These are phyloP conservation scores for Poecilia gillii DNA, from an alignment of 2,797 vertebrate genomes.

Conservation along the genomic window DNA sequence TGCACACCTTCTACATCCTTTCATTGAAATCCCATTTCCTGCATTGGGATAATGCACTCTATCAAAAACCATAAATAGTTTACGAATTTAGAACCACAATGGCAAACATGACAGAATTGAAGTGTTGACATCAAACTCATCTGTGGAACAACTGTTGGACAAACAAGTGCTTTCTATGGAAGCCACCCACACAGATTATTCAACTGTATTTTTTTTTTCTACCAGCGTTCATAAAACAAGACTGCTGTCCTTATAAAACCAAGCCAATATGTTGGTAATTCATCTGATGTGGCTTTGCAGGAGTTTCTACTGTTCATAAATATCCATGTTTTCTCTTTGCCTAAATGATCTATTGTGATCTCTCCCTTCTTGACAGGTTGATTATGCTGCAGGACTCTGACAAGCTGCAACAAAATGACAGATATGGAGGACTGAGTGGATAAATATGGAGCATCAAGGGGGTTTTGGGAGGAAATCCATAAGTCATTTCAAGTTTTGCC, in stretches of 20 bases:
- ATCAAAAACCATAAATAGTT: neutral
- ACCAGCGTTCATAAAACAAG: neutral
- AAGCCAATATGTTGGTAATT: neutral
- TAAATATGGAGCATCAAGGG: neutral
- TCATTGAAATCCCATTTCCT: neutral
- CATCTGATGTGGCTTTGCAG: neutral
- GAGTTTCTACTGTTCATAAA: neutral
- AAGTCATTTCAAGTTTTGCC: neutral
- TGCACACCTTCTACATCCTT: neutral
- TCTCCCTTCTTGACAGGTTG: neutral
- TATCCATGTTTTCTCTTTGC: neutral
- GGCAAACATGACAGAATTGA: neutral
- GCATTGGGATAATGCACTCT: neutral
- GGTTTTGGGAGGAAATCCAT: neutral
- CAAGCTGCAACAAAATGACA: neutral
- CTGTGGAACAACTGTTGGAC: neutral
- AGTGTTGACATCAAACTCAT: neutral
- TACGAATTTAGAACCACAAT: neutral
- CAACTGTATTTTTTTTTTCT: neutral
- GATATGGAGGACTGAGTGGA: neutral
- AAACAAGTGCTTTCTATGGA: neutral
- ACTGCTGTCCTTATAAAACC: neutral
- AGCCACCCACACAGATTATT: neutral
- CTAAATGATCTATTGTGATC: constrained; percentile 2
- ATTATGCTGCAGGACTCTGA: neutral